Evolutionary conservation across 2,113 vertebrate genomes (phyloP).

Genomic region (Gallinago paraguaiae): DNA sequence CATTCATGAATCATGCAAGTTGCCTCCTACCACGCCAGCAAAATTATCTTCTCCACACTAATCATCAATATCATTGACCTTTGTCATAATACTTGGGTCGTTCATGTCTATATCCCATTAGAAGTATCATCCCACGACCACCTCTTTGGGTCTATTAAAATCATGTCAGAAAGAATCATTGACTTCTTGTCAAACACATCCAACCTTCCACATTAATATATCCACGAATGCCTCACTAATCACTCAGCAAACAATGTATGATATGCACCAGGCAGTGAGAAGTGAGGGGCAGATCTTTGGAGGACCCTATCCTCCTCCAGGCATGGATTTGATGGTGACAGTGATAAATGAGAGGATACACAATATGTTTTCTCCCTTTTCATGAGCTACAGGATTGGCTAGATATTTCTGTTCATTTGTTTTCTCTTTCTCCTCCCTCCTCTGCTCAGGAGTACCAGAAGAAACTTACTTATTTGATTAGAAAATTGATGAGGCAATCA

Average conservation of each 20-base stretch:
- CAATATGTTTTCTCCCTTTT: neutral
- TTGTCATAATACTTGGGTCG: constrained; percentile 75
- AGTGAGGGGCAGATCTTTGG: neutral
- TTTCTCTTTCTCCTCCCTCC: neutral
- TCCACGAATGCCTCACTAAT: constrained; percentile 57
- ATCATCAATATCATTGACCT: constrained; percentile 75
- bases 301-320: neutral
- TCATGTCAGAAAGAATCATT: constrained; percentile 76
- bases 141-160: constrained; percentile 74
- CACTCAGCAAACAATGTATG: constrained; percentile 58
- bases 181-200: constrained; percentile 77
- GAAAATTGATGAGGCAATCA: neutral
- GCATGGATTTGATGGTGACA: neutral
- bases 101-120: constrained; percentile 73
- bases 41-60: constrained; percentile 73
- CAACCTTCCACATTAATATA: constrained; percentile 69
- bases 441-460: neutral
- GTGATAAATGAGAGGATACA: constrained; percentile 22
- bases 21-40: constrained; percentile 64
- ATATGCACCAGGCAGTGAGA: neutral
- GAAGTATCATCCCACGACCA: constrained; percentile 72
- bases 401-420: neutral
- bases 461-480: neutral
- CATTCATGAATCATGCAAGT: constrained; percentile 66
- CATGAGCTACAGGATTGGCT: neutral